These are phyloP conservation scores for Psococerastis gibbosa DNA, from an alignment of 2,888 invertebrate genomes.

Conservation along the genomic window DNA sequence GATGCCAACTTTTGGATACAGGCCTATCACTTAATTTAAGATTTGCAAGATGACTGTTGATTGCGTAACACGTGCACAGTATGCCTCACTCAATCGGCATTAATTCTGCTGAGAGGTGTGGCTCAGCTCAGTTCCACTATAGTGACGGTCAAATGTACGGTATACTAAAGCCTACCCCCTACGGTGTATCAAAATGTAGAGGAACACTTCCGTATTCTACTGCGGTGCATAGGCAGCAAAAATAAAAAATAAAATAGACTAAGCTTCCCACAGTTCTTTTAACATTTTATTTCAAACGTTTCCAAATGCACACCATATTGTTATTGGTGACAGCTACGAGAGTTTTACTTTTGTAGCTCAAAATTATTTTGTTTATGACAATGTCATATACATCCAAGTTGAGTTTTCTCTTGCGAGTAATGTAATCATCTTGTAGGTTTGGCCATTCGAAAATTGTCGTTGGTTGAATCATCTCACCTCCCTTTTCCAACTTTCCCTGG, in stretches of 20 bases:
- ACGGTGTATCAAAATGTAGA: no score
- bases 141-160: no score
- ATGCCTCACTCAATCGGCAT: no score
- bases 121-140: no score
- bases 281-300: conserved; percentile 12
- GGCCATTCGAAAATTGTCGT: conserved; percentile 21
- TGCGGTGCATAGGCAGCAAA: background rate
- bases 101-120: no score
- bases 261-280: no score
- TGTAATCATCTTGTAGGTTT: conserved; percentile 13
- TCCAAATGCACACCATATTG: conserved; percentile 24
- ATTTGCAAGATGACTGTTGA: no score
- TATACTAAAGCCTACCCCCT: no score
- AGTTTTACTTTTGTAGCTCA: conserved; percentile 19
- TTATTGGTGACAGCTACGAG: conserved; percentile 24
- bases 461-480: conserved; percentile 16
- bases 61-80: no score
- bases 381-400: conserved; percentile 22
- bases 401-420: conserved; percentile 21
- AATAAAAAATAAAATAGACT: background rate
- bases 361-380: conserved; percentile 22
- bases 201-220: no score
- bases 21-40: no score
- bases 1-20: no score
- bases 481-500: conserved; percentile 1